phyloP scores from a whole-genome alignment of 2,797 vertebrate species.

The Coregonus sp. region DNA sequence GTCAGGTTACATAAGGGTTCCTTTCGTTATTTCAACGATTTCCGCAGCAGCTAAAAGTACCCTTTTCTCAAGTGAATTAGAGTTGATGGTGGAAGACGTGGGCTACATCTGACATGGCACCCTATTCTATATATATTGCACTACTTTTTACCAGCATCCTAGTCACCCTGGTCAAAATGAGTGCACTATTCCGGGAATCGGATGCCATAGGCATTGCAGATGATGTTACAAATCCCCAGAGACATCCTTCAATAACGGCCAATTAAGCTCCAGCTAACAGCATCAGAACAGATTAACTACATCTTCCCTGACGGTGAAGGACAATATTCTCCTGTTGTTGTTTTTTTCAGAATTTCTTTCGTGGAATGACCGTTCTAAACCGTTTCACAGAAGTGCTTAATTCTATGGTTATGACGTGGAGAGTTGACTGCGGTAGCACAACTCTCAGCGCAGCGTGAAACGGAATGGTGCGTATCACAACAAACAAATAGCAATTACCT shows the following conservation, averaged over 20 bases:
- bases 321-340: not conserved
- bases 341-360: not conserved
- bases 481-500: conserved; percentile 44
- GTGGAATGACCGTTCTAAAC: conserved; percentile 16
- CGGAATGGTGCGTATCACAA: conserved; percentile 44
- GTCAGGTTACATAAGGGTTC: not conserved
- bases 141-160: no score
- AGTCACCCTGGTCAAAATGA: no score
- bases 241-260: not conserved
- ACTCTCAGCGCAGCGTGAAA: conserved; percentile 34
- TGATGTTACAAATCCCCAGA: not conserved
- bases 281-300: not conserved
- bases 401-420: conserved; percentile 30
- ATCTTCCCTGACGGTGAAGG: not conserved
- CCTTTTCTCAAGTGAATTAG: not conserved
- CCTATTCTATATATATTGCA: no score
- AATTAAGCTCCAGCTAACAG: not conserved
- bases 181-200: no score
- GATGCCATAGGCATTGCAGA: not conserved
- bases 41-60: not conserved
- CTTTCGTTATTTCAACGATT: not conserved
- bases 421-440: conserved; percentile 27
- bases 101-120: no score
- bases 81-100: not conserved
- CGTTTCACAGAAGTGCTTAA: conserved; percentile 29